Evolutionary conservation across 2,888 invertebrate species (phyloP), one percentile per base, ranked within the genome.

Genomic region (Platypus cylindrus): DNA sequence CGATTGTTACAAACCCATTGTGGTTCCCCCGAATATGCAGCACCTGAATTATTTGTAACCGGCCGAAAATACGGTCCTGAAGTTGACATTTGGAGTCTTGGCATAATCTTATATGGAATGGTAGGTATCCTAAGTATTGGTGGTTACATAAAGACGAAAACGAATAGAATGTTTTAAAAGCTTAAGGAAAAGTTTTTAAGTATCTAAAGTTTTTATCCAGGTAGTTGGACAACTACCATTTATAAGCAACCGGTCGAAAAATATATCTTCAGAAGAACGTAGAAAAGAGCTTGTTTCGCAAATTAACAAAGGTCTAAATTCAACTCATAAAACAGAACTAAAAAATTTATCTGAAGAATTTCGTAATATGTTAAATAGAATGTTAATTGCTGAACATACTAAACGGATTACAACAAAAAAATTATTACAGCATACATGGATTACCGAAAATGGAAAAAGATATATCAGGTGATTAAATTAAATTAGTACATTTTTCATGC

Each of bases 1-100:
- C 70, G 69, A 7, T 69, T 71, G n/a, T 61, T 82, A 51, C 69
- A 71, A 45, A 83, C 82, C 0, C 80, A 80, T 48, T 82, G 82
- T 59, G 82, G 82, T 29, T 81, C 81, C 18, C 74, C 81, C 8
- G 82, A 82, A 60, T 82, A 82, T 58, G 82, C 81, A 2, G 81
- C 82, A 25, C 82, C 82, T 0, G 81, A 82, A 59, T 65, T 82
- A 39, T 81, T 82, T 54, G 64, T 74, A 12, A 71, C 73, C 48
- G 74, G 74, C 18, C 68, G 71, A 36, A 68, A 68, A 41, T 82
- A 82, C 59, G 81, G 81, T 26, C 75, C 80, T 5, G 80, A 79
- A 60, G 76, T 82, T 29, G 82, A 82, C 58, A 65, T 82, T 29
- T 82, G 82, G 82, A 82, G 81, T 61, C 43, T 44, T 17, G 81